These are phyloP conservation scores for Pagrus major DNA, from an alignment of 2,113 vertebrate genomes.

Conservation along the genomic window DNA sequence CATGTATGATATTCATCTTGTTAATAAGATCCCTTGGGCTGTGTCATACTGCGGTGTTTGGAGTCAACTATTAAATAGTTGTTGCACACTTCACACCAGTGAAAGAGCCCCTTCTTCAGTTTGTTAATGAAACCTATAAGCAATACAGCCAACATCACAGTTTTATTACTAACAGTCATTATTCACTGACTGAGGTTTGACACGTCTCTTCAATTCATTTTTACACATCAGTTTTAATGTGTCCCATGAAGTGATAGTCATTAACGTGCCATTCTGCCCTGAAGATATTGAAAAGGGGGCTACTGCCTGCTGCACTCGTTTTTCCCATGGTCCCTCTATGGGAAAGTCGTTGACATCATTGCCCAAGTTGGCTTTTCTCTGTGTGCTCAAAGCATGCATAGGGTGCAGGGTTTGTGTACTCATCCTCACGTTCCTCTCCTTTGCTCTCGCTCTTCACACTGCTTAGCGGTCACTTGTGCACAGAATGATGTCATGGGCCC, in stretches of 20 bases:
- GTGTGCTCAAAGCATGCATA: slow-evolving; percentile 76
- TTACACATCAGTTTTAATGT: slow-evolving; percentile 48
- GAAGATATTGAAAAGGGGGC: slow-evolving; percentile 69
- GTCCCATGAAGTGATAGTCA: slow-evolving; percentile 64
- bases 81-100: not conserved
- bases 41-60: not conserved
- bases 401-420: slow-evolving; percentile 74
- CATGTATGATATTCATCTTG: not conserved
- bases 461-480: slow-evolving; percentile 55
- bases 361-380: slow-evolving; percentile 73
- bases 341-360: slow-evolving; percentile 83
- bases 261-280: slow-evolving; percentile 72
- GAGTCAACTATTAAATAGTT: not conserved
- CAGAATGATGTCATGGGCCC: slow-evolving; percentile 83
- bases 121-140: not conserved
- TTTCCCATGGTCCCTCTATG: slow-evolving; percentile 76
- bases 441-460: slow-evolving; percentile 57
- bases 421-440: slow-evolving; percentile 65
- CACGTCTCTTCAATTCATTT: not conserved
- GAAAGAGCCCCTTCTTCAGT: not conserved
- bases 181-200: not conserved
- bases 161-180: not conserved
- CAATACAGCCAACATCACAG: not conserved
- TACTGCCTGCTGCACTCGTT: slow-evolving; percentile 67
- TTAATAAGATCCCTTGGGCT: not conserved